A percentile compares a stretch with the other conserved stretches of the same genome.
These are phyloP conservation scores for Pachycephala philippinensis DNA, from an alignment of 2,113 vertebrate species.

Conservation along the genomic window DNA sequence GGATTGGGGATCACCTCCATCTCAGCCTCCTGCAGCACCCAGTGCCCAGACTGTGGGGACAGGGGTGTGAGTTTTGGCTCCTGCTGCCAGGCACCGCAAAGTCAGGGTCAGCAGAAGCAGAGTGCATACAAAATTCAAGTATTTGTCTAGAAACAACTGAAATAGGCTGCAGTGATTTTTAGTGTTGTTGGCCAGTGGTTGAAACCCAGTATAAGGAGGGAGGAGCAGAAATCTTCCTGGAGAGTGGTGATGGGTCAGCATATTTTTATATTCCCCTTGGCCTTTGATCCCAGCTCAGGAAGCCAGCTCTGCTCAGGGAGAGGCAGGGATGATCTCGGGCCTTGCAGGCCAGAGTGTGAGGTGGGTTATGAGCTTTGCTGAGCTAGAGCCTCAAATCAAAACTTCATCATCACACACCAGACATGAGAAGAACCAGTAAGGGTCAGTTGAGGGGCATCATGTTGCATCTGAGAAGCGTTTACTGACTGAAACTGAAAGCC, in stretches of 20 bases:
- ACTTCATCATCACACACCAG: neutral
- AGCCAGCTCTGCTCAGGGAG: neutral
- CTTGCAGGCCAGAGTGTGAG: neutral
- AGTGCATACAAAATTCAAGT: neutral
- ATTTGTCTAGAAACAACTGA: neutral
- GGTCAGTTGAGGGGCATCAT: neutral
- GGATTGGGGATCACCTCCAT: neutral
- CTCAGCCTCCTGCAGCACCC: neutral
- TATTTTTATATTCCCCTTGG: neutral
- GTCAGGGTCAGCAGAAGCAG: neutral
- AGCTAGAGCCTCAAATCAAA: neutral
- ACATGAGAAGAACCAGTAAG: neutral
- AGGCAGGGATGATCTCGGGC: neutral
- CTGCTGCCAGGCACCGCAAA: neutral
- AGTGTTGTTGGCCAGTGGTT: neutral
- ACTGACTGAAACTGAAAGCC: conserved; percentile 37
- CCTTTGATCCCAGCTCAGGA: neutral
- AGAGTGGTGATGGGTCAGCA: neutral
- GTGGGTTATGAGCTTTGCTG: neutral
- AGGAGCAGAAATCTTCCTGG: neutral
- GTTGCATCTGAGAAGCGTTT: neutral
- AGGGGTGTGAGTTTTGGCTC: neutral
- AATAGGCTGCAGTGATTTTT: neutral
- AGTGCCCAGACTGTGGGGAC: fast-evolving
- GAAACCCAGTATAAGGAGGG: neutral